Conservation (phyloP, 2,888 invertebrate genomes). For the Tiliacea citrago region DNA sequence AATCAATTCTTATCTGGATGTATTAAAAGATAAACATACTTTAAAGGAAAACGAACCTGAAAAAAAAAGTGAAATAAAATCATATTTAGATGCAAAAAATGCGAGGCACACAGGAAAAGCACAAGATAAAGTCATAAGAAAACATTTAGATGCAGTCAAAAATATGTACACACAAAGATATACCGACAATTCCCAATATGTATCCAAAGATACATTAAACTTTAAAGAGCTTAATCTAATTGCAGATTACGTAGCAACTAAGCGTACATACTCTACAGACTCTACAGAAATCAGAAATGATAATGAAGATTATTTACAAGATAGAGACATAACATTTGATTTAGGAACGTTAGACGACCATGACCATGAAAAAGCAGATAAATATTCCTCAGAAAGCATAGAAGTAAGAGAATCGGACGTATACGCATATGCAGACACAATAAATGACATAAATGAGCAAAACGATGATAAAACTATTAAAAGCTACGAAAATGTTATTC, state of each 20-base stretch:
- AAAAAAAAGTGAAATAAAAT: not conserved
- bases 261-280: not conserved
- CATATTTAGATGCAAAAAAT: not conserved
- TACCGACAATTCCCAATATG: not conserved
- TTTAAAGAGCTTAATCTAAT: constrained; percentile 15
- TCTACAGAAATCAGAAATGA: not conserved
- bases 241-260: not conserved
- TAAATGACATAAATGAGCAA: not conserved
- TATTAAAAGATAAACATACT: not conserved
- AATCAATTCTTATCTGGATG: not conserved
- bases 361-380: not conserved
- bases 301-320: constrained; percentile 11
- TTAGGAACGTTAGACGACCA: constrained; percentile 3
- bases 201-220: not conserved
- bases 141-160: not conserved
- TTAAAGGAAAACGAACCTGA: not conserved
- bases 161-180: not conserved
- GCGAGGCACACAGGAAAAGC: not conserved
- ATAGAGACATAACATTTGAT: constrained; percentile 7
- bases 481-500: not conserved
- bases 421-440: not conserved
- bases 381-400: not conserved
- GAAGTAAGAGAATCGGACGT: not conserved
- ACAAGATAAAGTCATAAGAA: not conserved
- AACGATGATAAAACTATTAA: not conserved